Base-by-base conservation (phyloP, 2,113 vertebrate genomes). In the Alexandromys fortis region DNA sequence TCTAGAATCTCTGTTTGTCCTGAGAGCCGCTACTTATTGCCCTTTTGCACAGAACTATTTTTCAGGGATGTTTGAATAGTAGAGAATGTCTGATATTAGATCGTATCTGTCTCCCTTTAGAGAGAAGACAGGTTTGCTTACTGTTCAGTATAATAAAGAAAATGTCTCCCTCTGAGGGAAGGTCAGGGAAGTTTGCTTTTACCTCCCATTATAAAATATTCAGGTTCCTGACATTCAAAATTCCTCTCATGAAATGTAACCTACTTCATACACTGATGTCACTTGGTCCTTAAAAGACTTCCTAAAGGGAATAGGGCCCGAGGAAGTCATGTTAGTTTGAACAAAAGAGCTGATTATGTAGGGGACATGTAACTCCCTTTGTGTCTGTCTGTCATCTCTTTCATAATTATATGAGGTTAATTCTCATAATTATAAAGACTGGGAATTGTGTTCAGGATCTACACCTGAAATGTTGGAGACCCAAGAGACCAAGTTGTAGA, bases 161-260 rank as follows among this genome's bases (percentile, higher is more conserved):
- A 94, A 65, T 90, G 24, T 82, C 45, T 93, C 55, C 28, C 65
- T 79, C 72, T 55, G 24, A 45, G 35, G 35, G 45, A 92, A 77
- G 16, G 42, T 52, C 61, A 70, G 22, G 49, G 24, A 16, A 92
- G 35, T 7, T 92, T 38, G 12, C 42, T 73, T 85, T 85, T 38
- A 86, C 68, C 75, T 63, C 17, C 83, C 14, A 65, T 89, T 92
- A 93, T 89, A 93, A 90, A 96, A 96, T 89, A 92, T 86, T 89
- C 35, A 28, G 24, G n/a, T 67, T 86, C 9, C 12, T 33, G 63
- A 86, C 81, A 28, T 63, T 95, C n/a, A 49, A 72, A 94, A 14
- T 92, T 96, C 35, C 10, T 91, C 21, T 89, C n/a, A 42, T 87
- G 19, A 67, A 94, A 90, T 83, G 52, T 28, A 94, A 45, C 28